Conservation (phyloP, 1,140 invertebrate genomes). For the Semibalanus balanoides region DNA sequence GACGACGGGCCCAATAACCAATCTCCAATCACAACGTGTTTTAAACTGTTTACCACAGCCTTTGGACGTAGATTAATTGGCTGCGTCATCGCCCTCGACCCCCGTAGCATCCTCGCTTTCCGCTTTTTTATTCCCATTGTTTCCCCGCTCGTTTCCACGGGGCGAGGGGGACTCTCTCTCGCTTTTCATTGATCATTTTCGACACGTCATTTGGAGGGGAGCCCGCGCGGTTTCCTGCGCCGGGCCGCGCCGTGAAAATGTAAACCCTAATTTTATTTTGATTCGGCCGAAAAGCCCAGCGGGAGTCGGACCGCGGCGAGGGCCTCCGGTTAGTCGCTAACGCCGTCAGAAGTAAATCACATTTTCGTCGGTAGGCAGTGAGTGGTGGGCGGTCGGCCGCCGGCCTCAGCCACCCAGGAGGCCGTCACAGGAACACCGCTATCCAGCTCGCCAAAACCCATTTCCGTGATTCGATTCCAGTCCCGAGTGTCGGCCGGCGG, state of each 20-base stretch:
- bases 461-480: no score
- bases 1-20: no score
- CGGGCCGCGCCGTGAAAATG: background rate
- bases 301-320: no score
- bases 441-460: no score
- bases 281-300: background rate
- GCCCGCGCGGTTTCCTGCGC: background rate
- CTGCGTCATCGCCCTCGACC: background rate
- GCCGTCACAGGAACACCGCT: no score
- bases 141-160: background rate
- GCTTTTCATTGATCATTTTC: constrained; percentile 2
- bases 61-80: background rate
- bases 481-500: no score
- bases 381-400: no score
- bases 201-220: background rate
- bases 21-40: background rate
- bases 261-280: constrained; percentile 1
- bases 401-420: no score
- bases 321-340: no score
- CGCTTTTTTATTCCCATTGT: background rate
- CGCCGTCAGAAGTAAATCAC: background rate
- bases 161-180: background rate
- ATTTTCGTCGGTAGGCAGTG: background rate
- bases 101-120: background rate
- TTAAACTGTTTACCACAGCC: background rate